These are phyloP conservation scores for Naso thynnoides DNA, from an alignment of 2,797 vertebrate species.

Conservation along the genomic window DNA sequence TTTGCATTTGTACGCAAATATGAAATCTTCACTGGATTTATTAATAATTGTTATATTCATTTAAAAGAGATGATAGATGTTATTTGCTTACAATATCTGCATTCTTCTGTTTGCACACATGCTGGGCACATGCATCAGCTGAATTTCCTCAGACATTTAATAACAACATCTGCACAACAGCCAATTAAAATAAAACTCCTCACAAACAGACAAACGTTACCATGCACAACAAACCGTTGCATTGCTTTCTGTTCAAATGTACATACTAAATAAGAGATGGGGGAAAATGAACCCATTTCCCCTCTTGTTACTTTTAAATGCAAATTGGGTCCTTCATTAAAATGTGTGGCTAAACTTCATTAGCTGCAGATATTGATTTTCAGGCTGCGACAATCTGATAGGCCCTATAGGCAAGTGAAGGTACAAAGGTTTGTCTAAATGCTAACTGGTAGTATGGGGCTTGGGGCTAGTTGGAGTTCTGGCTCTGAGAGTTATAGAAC, in stretches of 20 bases:
- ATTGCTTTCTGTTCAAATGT: slow-evolving; percentile 72
- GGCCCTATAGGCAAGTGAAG: slow-evolving; percentile 82
- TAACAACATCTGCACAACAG: slow-evolving; percentile 46
- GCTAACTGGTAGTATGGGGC: slow-evolving; percentile 81
- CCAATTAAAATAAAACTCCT: slow-evolving; percentile 59
- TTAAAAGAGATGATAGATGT: not conserved
- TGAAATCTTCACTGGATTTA: not conserved
- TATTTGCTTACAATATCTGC: slow-evolving; percentile 2
- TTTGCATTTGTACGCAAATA: not conserved
- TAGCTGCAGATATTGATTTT: slow-evolving; percentile 86
- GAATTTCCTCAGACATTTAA: slow-evolving; percentile 34
- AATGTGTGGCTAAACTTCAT: slow-evolving; percentile 85
- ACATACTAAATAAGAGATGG: slow-evolving; percentile 78
- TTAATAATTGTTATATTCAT: not conserved
- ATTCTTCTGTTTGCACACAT: not conserved
- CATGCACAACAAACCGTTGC: slow-evolving; percentile 61
- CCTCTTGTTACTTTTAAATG: slow-evolving; percentile 85
- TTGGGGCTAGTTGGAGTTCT: slow-evolving; percentile 72
- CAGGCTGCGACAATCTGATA: slow-evolving; percentile 72
- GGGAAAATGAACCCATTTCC: slow-evolving; percentile 78
- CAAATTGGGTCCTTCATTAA: slow-evolving; percentile 86
- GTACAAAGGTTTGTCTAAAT: slow-evolving; percentile 88
- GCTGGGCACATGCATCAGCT: not conserved
- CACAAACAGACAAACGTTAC: slow-evolving; percentile 65
- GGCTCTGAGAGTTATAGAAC: slow-evolving; percentile 77